These are phyloP conservation scores for Lepus oiostolus DNA, from an alignment of 2,797 vertebrate species.

Conservation along the genomic window DNA sequence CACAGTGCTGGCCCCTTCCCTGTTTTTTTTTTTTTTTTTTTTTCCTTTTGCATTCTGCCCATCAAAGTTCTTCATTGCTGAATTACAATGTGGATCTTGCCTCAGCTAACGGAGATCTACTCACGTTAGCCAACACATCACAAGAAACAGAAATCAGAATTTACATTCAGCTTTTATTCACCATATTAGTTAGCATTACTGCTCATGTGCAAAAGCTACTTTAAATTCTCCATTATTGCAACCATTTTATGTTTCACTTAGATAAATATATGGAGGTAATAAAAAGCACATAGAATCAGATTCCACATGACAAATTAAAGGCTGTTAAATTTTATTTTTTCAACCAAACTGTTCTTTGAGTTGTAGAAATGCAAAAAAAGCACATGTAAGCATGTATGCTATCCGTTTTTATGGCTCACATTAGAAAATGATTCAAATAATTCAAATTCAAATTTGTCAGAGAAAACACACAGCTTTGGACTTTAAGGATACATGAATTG, in stretches of 20 bases:
- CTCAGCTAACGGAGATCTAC: neutral
- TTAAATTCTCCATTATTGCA: conserved; percentile 83
- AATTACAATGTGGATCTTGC: neutral
- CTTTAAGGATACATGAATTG: conserved; percentile 47
- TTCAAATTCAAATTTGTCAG: conserved; percentile 73
- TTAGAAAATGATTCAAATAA: conserved; percentile 77
- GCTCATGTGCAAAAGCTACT: conserved; percentile 82
- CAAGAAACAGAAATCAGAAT: conserved; percentile 71
- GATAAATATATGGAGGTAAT: conserved; percentile 84
- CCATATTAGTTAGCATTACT: conserved; percentile 80
- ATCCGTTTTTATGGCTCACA: conserved; percentile 75
- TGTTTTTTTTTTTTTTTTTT: too few species aligned
- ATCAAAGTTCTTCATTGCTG: neutral
- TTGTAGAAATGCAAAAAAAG: conserved; percentile 78
- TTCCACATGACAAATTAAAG: conserved; percentile 84
- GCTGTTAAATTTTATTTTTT: conserved; percentile 85
- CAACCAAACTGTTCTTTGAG: conserved; percentile 71
- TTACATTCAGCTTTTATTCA: conserved; percentile 76
- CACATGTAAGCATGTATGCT: conserved; percentile 71
- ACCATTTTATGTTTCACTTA: conserved; percentile 83
- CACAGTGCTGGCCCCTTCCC: too few species aligned
- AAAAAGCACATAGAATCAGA: conserved; percentile 81
- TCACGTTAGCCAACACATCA: conserved; percentile 33
- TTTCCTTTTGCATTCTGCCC: neutral
- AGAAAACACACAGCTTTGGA: conserved; percentile 55